phyloP scores from a whole-genome alignment of 2,797 vertebrate genomes.

The Ispidina picta region DNA sequence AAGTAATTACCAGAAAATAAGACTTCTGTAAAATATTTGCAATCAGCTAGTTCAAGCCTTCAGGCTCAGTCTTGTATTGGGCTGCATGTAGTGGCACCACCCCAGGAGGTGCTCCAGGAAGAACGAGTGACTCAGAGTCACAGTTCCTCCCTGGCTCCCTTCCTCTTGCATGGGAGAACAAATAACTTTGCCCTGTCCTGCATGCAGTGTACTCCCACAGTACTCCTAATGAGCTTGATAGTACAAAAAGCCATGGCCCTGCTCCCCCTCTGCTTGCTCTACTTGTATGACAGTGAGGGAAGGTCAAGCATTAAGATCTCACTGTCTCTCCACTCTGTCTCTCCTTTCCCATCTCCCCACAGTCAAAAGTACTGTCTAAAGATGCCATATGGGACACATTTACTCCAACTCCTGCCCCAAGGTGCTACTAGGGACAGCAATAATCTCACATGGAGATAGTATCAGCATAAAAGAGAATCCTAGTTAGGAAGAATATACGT shows the following conservation, averaged over 20 bases:
- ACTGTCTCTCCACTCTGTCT: not conserved
- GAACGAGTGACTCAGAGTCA: constrained; percentile 33
- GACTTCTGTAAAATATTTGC: constrained; percentile 54
- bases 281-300: not conserved
- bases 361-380: not conserved
- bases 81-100: constrained; percentile 37
- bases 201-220: not conserved
- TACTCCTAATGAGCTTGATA: not conserved
- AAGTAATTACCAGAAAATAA: constrained; percentile 64
- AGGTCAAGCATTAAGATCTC: not conserved
- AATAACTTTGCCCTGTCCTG: not conserved
- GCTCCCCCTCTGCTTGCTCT: not conserved
- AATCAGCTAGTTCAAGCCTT: constrained; percentile 13
- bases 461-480: constrained; percentile 1
- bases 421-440: constrained; percentile 26
- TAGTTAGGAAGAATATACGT: not conserved
- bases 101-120: constrained; percentile 46
- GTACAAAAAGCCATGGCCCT: not conserved
- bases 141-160: constrained; percentile 46
- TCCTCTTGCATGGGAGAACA: not conserved
- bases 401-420: not conserved
- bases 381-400: not conserved
- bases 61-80: constrained; percentile 48
- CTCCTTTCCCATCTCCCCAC: not conserved
- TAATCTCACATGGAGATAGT: constrained; percentile 5